phyloP scores from a whole-genome alignment of 2,888 invertebrate species.

The Meandrusa payeni region DNA sequence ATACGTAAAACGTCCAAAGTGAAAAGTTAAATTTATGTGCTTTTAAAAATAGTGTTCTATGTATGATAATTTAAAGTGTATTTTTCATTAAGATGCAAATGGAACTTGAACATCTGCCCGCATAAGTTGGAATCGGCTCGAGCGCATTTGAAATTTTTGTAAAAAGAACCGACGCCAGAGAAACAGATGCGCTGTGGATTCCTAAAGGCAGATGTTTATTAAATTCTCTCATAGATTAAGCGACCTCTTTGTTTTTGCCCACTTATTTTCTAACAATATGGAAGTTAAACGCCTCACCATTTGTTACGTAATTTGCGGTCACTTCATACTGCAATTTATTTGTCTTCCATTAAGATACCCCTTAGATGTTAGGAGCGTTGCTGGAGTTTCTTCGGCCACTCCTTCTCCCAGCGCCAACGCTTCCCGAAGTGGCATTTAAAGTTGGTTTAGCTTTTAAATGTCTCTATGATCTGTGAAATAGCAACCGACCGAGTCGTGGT shows the following conservation, averaged over 20 bases:
- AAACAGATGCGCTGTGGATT: constrained; percentile 79
- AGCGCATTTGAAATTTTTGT: constrained; percentile 73
- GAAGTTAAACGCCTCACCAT: constrained; percentile 66
- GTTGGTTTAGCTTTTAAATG: no score
- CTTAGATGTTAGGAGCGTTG: no score
- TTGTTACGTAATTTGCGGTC: constrained; percentile 64
- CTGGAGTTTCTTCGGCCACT: no score
- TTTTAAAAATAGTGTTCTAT: constrained; percentile 33
- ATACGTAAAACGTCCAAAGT: constrained; percentile 38
- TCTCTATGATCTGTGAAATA: no score
- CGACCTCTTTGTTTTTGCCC: constrained; percentile 68
- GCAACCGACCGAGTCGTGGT: no score
- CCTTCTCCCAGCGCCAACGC: no score
- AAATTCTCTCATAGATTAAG: constrained; percentile 75
- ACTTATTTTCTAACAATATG: constrained; percentile 59
- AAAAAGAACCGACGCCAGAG: constrained; percentile 56
- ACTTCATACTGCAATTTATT: constrained; percentile 57
- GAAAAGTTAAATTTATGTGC: constrained; percentile 25
- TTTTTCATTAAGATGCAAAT: constrained; percentile 28
- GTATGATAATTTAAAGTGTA: constrained; percentile 32
- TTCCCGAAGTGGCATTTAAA: no score
- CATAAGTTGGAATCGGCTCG: constrained; percentile 57
- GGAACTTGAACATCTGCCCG: constrained; percentile 67
- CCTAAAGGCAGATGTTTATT: constrained; percentile 76
- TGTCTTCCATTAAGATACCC: constrained; percentile 37